Conservation (phyloP, 2,888 invertebrate genomes). For the Tinea pellionella region DNA sequence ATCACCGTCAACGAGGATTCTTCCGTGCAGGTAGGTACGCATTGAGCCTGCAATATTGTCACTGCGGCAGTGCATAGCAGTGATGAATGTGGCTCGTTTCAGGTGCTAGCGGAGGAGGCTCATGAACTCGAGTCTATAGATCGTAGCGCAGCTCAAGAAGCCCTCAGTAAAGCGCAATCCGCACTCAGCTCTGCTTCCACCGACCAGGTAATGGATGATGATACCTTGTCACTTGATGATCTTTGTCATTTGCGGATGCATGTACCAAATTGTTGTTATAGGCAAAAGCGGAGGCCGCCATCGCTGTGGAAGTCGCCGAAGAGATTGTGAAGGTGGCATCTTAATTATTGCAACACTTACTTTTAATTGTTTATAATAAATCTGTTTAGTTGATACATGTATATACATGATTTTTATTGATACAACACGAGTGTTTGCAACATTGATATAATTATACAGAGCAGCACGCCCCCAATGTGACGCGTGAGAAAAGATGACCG, state of each 20-base stretch:
- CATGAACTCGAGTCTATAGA: slow-evolving; percentile 88
- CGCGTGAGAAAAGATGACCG: too few relatives aligned
- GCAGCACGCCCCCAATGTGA: too few relatives aligned
- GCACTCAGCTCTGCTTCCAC: slow-evolving; percentile 82
- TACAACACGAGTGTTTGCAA: too few relatives aligned
- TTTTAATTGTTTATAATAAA: background rate
- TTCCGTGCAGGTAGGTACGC: slow-evolving; percentile 80
- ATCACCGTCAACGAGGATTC: slow-evolving; percentile 97
- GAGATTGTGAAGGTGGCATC: slow-evolving; percentile 87
- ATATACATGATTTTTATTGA: slow-evolving; percentile 20
- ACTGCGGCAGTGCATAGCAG: too few relatives aligned
- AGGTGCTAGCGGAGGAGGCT: slow-evolving; percentile 96
- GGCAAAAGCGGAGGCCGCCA: slow-evolving; percentile 89
- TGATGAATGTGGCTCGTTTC: slow-evolving; percentile 18
- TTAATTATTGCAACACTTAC: slow-evolving; percentile 24
- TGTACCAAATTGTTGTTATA: slow-evolving; percentile 37
- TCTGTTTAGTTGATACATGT: slow-evolving; percentile 36
- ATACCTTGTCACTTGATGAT: too few relatives aligned
- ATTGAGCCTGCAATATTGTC: background rate
- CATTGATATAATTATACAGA: too few relatives aligned
- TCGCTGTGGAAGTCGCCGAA: slow-evolving; percentile 94
- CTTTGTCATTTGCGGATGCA: too few relatives aligned
- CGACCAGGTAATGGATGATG: slow-evolving; percentile 79
- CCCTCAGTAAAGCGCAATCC: slow-evolving; percentile 86
- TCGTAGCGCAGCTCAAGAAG: slow-evolving; percentile 81